Evolutionary conservation across 2,888 invertebrate genomes (phyloP).

Genomic region (Rambutsinella grinnellia): DNA sequence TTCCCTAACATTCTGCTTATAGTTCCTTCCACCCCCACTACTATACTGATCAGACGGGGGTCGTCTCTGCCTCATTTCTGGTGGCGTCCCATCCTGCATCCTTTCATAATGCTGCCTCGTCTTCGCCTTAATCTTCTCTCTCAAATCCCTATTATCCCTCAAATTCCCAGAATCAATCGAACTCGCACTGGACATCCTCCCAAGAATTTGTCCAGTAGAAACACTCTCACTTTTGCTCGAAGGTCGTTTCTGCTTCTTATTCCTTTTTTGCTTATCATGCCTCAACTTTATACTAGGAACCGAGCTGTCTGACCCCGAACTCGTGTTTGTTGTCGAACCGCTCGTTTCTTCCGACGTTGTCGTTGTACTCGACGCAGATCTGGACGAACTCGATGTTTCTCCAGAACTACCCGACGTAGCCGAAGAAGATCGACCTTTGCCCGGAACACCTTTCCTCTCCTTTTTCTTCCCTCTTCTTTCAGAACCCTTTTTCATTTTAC

Average conservation of each 20-base stretch:
- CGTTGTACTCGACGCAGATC: constrained; percentile 54
- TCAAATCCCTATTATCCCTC: constrained; percentile 36
- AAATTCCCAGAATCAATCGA: constrained; percentile 49
- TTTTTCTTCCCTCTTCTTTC: constrained; percentile 36
- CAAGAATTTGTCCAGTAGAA: constrained; percentile 39
- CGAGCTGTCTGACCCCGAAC: constrained; percentile 62
- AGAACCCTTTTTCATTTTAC: constrained; percentile 26
- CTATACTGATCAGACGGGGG: constrained; percentile 9
- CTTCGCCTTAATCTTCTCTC: constrained; percentile 50
- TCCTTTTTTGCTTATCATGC: constrained; percentile 49
- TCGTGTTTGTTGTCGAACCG: constrained; percentile 46
- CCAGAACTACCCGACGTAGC: constrained; percentile 60
- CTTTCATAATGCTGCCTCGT: constrained; percentile 44
- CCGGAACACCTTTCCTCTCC: constrained; percentile 40
- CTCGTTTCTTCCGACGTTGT: constrained; percentile 57
- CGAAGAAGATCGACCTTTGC: constrained; percentile 57
- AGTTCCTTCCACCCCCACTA: constrained; percentile 11
- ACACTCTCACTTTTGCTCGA: constrained; percentile 38
- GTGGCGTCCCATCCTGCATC: constrained; percentile 40
- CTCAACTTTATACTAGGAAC: constrained; percentile 64
- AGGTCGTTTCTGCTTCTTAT: constrained; percentile 45
- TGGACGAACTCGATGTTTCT: constrained; percentile 51
- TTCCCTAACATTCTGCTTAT: constrained; percentile 27
- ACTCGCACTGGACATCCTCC: constrained; percentile 34
- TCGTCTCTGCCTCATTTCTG: constrained; percentile 26